Base-by-base conservation (phyloP, 2,888 invertebrate genomes). In the Agonopterix heracliana region DNA sequence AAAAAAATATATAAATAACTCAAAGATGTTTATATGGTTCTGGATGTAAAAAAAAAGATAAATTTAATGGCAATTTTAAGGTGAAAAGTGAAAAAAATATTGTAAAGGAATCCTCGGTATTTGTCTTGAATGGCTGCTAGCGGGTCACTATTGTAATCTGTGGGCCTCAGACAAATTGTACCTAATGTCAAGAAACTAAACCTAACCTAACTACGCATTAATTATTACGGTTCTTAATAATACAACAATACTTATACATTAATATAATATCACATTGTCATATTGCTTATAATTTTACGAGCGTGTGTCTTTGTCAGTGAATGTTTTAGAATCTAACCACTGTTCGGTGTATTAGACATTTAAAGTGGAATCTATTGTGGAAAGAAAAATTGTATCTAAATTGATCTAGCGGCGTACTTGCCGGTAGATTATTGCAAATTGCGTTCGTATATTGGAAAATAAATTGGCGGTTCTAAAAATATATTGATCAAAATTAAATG, bases 1-100 rank as follows among this genome's bases (percentile, higher is more conserved):
- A 87, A 88, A 87, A 78, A 84, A 84, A 84, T 86, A 87, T 80
- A 87, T 86, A 82, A 81, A 84, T 87, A 81, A 88, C 84, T 84
- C 82, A 86, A 89, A 89, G 88, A 89, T 89, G 88, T 89, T 89
- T 89, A 89, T 89, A 89, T 89, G 84, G 81, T 86, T 89, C 89
- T 88, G 89, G 88, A 81, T 88, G 86, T 89, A 87, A 86, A 83
- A 53, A 38, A 26, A 76, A 82, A 81, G 70, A 81, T 82, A 85
- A 87, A 81, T 81, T 81, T 80, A 83, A 85, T 82, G 70, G 68
- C 77, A 77, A 79, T 79, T 82, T 74, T 81, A 81, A 80, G 77
- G 74, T 77, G 74, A 66, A 80, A 77, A 71, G 70, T 73, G 68
- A 66, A 72, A 71, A 71, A 72, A 26, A 26, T 26, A 74, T 71